Evolutionary conservation across 2,113 vertebrate genomes (phyloP).

Genomic region (Rhinolophus sinicus): DNA sequence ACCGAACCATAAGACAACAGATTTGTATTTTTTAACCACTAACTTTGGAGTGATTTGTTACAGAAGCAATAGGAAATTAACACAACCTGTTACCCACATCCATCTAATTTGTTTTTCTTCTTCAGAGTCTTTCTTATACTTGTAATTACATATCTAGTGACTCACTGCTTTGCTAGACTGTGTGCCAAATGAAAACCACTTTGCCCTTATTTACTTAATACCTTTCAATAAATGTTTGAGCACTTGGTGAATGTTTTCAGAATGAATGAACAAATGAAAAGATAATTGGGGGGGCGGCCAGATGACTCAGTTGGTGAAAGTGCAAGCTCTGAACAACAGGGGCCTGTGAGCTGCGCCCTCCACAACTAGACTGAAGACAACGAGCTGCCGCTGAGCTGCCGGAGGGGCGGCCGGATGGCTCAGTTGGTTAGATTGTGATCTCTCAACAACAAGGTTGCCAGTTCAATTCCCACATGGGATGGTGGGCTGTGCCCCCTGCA

Average conservation of each 20-base stretch:
- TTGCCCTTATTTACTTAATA: neutral
- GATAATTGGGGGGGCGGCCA: neutral
- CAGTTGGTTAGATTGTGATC: no score
- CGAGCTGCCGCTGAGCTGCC: no score
- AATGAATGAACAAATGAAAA: neutral
- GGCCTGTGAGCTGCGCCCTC: no score
- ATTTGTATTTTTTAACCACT: neutral
- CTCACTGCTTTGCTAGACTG: neutral
- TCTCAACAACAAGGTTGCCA: no score
- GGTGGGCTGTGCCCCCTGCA: no score
- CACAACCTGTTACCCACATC: neutral
- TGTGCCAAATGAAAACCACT: neutral
- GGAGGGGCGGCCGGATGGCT: no score
- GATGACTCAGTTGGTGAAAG: no score
- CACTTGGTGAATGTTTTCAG: neutral
- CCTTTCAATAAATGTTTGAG: neutral
- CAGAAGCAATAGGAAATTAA: neutral
- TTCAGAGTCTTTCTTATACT: neutral
- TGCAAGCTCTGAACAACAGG: no score
- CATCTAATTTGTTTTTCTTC: neutral
- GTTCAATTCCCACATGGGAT: no score
- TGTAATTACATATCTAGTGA: neutral
- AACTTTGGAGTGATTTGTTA: neutral
- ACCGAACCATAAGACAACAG: neutral
- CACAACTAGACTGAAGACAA: no score